A percentile compares a stretch with the other conserved stretches of the same genome.
Evolutionary conservation across 2,113 vertebrate species (phyloP).

Genomic region (Zosterops borbonicus): DNA sequence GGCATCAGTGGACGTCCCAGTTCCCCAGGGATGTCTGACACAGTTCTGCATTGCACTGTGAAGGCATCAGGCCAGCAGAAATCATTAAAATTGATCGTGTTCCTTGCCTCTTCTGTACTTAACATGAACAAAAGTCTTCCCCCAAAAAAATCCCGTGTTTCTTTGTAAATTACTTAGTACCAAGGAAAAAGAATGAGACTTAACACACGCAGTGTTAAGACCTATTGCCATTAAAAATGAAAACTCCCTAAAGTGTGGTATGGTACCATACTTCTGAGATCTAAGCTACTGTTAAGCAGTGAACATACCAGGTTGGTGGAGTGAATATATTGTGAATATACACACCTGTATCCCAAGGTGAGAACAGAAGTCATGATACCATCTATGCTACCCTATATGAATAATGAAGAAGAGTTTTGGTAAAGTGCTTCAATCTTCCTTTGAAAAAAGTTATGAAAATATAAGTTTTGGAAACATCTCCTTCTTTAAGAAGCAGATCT

Average conservation of each 20-base stretch:
- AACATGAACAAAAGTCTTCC: neutral
- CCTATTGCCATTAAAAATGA: conserved; percentile 14
- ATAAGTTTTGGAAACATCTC: conserved; percentile 59
- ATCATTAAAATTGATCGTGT: neutral
- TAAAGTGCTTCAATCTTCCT: conserved; percentile 64
- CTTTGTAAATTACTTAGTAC: neutral
- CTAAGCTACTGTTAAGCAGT: neutral
- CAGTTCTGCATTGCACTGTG: neutral
- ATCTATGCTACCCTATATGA: neutral
- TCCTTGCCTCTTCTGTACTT: neutral
- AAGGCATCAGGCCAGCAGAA: neutral
- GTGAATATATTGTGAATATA: neutral
- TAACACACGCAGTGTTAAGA: neutral
- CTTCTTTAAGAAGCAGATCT: conserved; percentile 62
- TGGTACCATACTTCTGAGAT: neutral
- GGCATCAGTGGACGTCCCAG: neutral
- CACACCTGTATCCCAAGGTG: neutral
- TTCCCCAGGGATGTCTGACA: neutral
- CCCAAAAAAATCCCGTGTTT: accelerated
- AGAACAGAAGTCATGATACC: neutral
- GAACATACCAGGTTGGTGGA: neutral
- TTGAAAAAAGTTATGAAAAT: conserved; percentile 47
- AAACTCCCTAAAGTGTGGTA: neutral
- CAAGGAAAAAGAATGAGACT: neutral
- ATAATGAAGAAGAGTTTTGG: conserved; percentile 49